A percentile compares a stretch with the other conserved stretches of the same genome.
phyloP scores from a whole-genome alignment of 2,888 invertebrate species.

The Hypena proboscidalis region DNA sequence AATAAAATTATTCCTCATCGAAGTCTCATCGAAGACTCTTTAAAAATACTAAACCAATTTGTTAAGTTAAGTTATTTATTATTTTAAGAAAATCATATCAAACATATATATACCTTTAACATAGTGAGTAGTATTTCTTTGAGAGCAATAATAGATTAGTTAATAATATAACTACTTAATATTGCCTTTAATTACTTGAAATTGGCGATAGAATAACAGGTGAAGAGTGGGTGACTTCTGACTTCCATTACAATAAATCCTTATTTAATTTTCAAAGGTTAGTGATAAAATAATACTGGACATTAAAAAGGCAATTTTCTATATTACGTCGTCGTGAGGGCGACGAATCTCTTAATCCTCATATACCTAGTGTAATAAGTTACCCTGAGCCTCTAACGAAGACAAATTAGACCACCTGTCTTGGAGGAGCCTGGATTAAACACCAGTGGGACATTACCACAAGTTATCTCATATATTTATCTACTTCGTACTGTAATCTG shows the following conservation, averaged over 20 bases:
- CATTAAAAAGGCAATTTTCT: constrained; percentile 27
- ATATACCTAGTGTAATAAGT: constrained; percentile 43
- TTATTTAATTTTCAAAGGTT: not conserved
- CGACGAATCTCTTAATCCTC: constrained; percentile 47
- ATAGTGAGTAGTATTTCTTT: too few species aligned
- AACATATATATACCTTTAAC: too few species aligned
- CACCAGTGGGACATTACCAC: constrained; percentile 37
- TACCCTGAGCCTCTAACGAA: constrained; percentile 61
- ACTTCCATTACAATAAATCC: not conserved
- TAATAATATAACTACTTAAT: too few species aligned
- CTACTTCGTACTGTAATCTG: too few species aligned
- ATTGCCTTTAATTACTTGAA: too few species aligned
- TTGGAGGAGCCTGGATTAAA: constrained; percentile 38
- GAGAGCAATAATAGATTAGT: too few species aligned
- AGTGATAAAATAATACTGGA: constrained; percentile 1
- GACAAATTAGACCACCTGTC: constrained; percentile 69
- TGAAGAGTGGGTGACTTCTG: not conserved
- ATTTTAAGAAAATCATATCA: too few species aligned
- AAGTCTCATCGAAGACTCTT: too few species aligned
- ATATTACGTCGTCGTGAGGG: constrained; percentile 23
- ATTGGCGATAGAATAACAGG: too few species aligned
- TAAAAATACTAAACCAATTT: too few species aligned
- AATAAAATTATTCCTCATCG: too few species aligned
- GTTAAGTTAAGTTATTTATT: too few species aligned
- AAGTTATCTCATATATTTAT: constrained; percentile 24